Evolutionary conservation across 2,113 vertebrate species (phyloP), one percentile per base, ranked within the genome.

Genomic region (Lutjanus erythropterus): DNA sequence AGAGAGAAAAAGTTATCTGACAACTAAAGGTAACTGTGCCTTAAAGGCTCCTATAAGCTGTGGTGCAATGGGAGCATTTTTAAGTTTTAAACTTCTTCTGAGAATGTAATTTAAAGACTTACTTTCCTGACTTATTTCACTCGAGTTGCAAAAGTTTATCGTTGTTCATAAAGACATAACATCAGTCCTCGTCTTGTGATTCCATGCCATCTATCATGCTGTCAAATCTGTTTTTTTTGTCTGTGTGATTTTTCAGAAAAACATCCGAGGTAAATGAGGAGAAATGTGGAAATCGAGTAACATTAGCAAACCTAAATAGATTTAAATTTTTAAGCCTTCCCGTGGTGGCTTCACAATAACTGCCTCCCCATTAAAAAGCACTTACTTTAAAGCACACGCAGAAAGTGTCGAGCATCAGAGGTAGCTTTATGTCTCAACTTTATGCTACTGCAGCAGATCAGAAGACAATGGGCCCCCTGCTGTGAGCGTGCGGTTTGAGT

Each of bases 381-480:
- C 47, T 78, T 46, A 53, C 42, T 59, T 31, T 19, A 21, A 70
- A 70, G 58, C 47, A 15, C 7, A 37, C 23, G 56, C 39, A 15
- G 3, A 59, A 8, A 27, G 31, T 7, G 52, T 9, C 27, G 42
- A 41, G 29, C 6, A 49, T 41, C 23, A 66, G 50, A 59, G 50
- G 73, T 31, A 55, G 31, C 59, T 55, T 29, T 21, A 78, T 10
- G 15, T 44, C 52, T 80, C 15, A 4, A 31, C 23, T 33, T 47
- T 62, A 52, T 56, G 64, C 74, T 25, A 4, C 66, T 12, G 65
- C 55, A 49, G 50, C 49, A 25, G 5, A 46, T 49, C 47, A 69
- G 46, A 69, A 79, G 64, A 75, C 74, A 80, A 67, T 6, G 44
- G 64, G 27, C 55, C 60, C 53, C 78, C 60, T 68, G 71, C 75